Evolutionary conservation across 2,797 vertebrate species (phyloP).

Genomic region (Xiphorhynchus erythropygius): DNA sequence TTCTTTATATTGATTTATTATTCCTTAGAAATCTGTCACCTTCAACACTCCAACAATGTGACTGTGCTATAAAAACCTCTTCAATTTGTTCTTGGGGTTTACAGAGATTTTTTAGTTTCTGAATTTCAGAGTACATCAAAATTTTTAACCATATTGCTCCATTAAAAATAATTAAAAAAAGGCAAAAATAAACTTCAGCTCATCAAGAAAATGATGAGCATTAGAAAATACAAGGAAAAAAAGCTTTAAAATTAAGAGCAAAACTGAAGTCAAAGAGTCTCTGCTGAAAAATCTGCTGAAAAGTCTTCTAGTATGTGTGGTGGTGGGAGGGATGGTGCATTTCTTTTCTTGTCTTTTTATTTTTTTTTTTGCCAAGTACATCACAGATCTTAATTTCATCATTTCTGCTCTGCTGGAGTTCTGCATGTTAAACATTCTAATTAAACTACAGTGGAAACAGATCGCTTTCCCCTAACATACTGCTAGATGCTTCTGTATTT

Average conservation of each 20-base stretch:
- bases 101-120: not conserved
- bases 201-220: not conserved
- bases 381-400: not conserved
- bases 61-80: not conserved
- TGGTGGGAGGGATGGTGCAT: accelerated
- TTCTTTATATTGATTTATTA: not conserved
- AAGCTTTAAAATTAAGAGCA: not conserved
- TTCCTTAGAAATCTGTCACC: not conserved
- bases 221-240: not conserved
- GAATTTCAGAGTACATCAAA: not conserved
- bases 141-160: not conserved
- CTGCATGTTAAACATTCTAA: not conserved
- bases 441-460: not conserved
- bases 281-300: not conserved
- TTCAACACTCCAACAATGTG: not conserved
- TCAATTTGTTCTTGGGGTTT: not conserved
- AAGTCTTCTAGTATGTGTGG: not conserved
- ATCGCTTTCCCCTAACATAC: not conserved
- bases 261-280: not conserved
- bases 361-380: not conserved
- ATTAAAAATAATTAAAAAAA: not conserved
- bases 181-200: not conserved
- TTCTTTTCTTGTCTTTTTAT: not conserved
- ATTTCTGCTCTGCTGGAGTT: not conserved
- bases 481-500: not conserved